Base-by-base conservation (phyloP, 2,888 invertebrate species). In the Uloborus plumipes region DNA sequence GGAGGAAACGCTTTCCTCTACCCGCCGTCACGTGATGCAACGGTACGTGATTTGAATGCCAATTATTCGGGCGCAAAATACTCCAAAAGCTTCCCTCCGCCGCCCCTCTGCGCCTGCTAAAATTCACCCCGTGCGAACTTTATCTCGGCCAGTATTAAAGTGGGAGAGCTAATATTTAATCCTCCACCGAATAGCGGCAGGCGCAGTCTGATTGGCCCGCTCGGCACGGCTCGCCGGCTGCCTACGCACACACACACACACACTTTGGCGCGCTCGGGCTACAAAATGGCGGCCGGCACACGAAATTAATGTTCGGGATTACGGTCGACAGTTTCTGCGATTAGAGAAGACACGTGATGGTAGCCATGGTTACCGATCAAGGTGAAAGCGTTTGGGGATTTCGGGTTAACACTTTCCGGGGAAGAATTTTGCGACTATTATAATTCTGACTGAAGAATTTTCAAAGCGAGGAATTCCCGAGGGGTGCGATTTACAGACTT, bases 231-330 rank as follows among this genome's bases (percentile, higher is more conserved):
- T 39, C 39, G n/a, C 53, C 61, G 51, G 31, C 20, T 55, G 55
- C 58, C 64, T 64, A 58, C 55, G 73, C 74, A 70, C 70, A 65
- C 74, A 64, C 61, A 50, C 49, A 22, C 71, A 64, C 61, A 50
- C 49, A 22, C 71, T 55, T 31, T 58, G 53, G 18, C 61, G 50
- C 64, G 51, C 53, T 31, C 47, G 77, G 72, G 64, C 73, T 64
- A 70, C 80, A 81, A 81, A 81, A 81, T 81, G 80, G 80, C 80
- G 80, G 70, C 70, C 77, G 62, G 77, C 62, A 39, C 39, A 20
- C 80, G 80, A 81, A 81, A 81, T 81, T 81, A 81, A 81, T 81
- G 80, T 81, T 81, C 74, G 70, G 80, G 80, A 81, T 81, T 81
- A 81, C 69, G 69, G 62, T 62, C 80, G 80, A 81, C 80, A 81